Evolutionary conservation across 2,888 invertebrate species (phyloP).

Genomic region (Napeogenes sylphis): DNA sequence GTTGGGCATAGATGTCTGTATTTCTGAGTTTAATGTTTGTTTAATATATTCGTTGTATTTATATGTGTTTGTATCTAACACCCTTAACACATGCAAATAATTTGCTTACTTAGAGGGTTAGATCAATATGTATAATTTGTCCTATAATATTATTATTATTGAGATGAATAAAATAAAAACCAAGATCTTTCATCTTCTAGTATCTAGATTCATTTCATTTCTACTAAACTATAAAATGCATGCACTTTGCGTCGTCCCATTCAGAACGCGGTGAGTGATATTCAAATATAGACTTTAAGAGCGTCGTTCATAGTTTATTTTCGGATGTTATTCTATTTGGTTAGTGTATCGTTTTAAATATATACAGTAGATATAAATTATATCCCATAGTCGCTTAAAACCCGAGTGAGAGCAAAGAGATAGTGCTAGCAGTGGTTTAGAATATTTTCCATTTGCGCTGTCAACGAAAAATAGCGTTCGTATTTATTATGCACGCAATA

Average conservation of each 20-base stretch:
- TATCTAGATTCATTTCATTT: slow-evolving; percentile 43
- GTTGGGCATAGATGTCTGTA: no score
- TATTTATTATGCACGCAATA: slow-evolving; percentile 36
- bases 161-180: slow-evolving; percentile 23
- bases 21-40: no score
- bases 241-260: slow-evolving; percentile 37
- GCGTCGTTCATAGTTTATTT: slow-evolving; percentile 19
- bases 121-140: no score
- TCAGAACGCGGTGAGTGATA: slow-evolving; percentile 21
- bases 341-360: slow-evolving; percentile 36
- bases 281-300: slow-evolving; percentile 18
- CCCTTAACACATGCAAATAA: no score
- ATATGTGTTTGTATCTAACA: no score
- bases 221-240: slow-evolving; percentile 45
- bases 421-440: slow-evolving; percentile 40
- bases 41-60: no score
- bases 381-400: slow-evolving; percentile 43
- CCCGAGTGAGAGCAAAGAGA: slow-evolving; percentile 42
- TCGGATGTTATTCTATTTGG: slow-evolving; percentile 10
- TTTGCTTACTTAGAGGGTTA: no score
- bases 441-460: slow-evolving; percentile 43
- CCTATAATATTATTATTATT: no score
- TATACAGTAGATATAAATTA: slow-evolving; percentile 42
- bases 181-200: slow-evolving; percentile 40
- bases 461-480: slow-evolving; percentile 39